Base-by-base conservation (phyloP, 2,888 invertebrate species). In the Cetonia aurata region DNA sequence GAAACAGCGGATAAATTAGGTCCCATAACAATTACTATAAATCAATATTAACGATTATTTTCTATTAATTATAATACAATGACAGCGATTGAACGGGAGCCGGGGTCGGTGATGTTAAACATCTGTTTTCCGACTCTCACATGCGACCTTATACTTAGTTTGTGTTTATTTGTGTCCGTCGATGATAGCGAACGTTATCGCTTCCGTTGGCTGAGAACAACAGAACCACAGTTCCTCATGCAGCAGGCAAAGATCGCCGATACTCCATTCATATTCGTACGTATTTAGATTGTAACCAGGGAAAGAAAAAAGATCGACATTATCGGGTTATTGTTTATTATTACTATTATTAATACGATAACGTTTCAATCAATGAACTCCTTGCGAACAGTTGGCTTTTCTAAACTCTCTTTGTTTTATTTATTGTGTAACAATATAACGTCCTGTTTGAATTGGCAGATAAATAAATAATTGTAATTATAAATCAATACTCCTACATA, bases 21-120 rank as follows among this genome's bases (percentile, higher is more conserved):
- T 62, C 25, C 67, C 55, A 68, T 68, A 68, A 69, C 59, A 69
- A 69, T 69, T 69, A 69, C 53, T 59, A 69, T 69, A 69, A 69
- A 69, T 69, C 69, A 69, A 69, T 69, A 60, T 69, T 69, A 52
- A 69, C 57, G 57, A 57, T 68, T 59, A 60, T 69, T 48, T 59
- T 69, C 69, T 69, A 69, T 69, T 69, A 69, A 69, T 69, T 69
- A 69, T 37, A 52, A 59, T 42, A 69, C 57, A 69, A 69, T 69
- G 31, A 15, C 33, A 53, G 25, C 69, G 52, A 50, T 69, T 60
- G 52, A 60, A 25, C 25, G 33, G 13, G 31, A 15, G 31, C 15
- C 33, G 31, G 4, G 25, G 25, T 25, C 25, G 25, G 25, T 25
- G n/a, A 48, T 50, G 50, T 57, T 42, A 48, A 69, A 60, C 69